phyloP scores from a whole-genome alignment of 1,140 invertebrate species.

The Drosophila varians region DNA sequence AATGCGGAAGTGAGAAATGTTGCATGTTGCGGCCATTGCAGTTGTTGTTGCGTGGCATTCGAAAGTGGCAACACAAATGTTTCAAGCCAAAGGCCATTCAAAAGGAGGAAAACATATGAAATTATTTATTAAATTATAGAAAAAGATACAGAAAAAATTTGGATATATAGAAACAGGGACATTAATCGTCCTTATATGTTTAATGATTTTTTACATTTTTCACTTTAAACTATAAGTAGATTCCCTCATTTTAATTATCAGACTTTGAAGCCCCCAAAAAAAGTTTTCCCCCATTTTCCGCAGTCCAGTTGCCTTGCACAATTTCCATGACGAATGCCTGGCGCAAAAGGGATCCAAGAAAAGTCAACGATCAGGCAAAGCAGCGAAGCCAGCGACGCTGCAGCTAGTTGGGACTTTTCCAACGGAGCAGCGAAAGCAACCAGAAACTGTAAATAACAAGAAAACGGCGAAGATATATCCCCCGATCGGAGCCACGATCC shows the following conservation, averaged over 20 bases:
- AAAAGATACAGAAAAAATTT: no score
- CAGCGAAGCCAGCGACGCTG: slow-evolving; percentile 34
- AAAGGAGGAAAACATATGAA: no score
- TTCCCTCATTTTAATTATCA: no score
- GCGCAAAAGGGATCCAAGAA: slow-evolving; percentile 73
- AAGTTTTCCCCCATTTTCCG: slow-evolving; percentile 49
- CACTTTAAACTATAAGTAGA: no score
- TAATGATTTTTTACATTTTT: no score
- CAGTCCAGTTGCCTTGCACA: slow-evolving; percentile 39
- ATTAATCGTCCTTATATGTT: no score
- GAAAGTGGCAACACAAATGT: slow-evolving; percentile 45
- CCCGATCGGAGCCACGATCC: slow-evolving; percentile 53
- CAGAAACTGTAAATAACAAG: slow-evolving; percentile 81
- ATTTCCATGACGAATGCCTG: slow-evolving; percentile 72
- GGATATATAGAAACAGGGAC: no score
- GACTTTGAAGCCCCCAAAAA: no score
- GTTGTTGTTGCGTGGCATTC: slow-evolving; percentile 35
- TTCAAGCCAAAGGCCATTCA: no score
- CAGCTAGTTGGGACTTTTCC: slow-evolving; percentile 69
- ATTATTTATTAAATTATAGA: no score
- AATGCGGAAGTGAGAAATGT: slow-evolving; percentile 72
- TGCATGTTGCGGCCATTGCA: slow-evolving; percentile 33
- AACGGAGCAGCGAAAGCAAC: slow-evolving; percentile 75
- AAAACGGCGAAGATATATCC: slow-evolving; percentile 64
- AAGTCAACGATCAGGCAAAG: slow-evolving; percentile 73